Evolutionary conservation across 2,888 invertebrate species (phyloP), one percentile per base, ranked within the genome.

Genomic region (Cyaniris semiargus): DNA sequence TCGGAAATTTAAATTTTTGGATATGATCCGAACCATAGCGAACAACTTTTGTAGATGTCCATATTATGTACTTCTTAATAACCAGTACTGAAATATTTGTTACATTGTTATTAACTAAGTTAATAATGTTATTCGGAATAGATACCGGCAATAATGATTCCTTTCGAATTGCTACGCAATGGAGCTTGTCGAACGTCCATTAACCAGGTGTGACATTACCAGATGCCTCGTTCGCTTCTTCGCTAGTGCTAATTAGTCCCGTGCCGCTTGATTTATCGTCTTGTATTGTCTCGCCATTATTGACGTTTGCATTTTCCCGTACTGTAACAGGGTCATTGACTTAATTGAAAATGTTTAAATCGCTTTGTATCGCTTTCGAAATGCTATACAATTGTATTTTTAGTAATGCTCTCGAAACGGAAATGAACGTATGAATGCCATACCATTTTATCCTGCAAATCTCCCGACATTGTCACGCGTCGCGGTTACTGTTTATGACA

Each of bases 401-500:
- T 77, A 80, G 80, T 81, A 76, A 80, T 78, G 71, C 79, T 82
- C 82, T 81, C 77, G 78, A 79, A 83, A 81, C 84, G 84, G 84
- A 85, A 83, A 82, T 80, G 81, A 81, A 80, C 78, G 81, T 74
- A 48, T 74, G 74, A 74, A 74, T 74, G 81, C 76, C 81, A 80
- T 82, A 81, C 81, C 79, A 80, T 81, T 83, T 85, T 86, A 86
- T 86, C 86, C 84, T 81, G 86, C 86, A 85, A 88, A 91, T 90
- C 89, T 90, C 85, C 85, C 86, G 84, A 86, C 88, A 85, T 86
- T 86, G 90, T 89, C 88, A 91, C 87, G 92, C 87, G 84, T 82
- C 81, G 86, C 83, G 83, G 83, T 80, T 83, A 83, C 81, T 85
- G 86, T 85, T 88, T 86, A 86, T 80, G 80, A 77, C 78, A 78